Percentiles rank a stretch among this genome's conserved stretches.
phyloP scores from a whole-genome alignment of 2,888 invertebrate species.

The Stenodema calcarata region DNA sequence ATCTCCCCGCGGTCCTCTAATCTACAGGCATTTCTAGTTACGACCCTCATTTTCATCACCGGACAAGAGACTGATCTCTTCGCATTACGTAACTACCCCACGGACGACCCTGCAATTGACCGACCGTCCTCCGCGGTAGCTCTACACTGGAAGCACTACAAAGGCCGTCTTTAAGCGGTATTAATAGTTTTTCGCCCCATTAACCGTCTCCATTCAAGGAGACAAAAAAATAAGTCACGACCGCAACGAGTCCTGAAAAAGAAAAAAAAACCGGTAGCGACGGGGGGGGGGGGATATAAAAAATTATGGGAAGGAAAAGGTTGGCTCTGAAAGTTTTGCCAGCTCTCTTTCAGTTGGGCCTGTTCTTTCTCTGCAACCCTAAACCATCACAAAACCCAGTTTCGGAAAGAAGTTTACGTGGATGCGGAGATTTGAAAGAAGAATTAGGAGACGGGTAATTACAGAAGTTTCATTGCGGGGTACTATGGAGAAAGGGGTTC shows the following conservation, averaged over 20 bases:
- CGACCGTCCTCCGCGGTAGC: neutral
- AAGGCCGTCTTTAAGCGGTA: slow-evolving; percentile 18
- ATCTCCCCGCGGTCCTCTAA: too few relatives aligned
- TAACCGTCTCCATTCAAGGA: slow-evolving; percentile 3
- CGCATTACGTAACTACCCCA: neutral
- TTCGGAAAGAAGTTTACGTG: neutral
- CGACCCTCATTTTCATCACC: neutral
- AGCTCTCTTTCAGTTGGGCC: neutral
- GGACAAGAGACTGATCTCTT: neutral
- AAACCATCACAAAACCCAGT: slow-evolving; percentile 3
- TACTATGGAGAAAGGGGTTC: neutral
- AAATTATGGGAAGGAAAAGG: neutral
- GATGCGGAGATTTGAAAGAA: neutral
- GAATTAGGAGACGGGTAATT: slow-evolving; percentile 16
- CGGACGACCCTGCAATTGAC: neutral
- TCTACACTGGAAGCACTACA: neutral
- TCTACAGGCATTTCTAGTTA: neutral
- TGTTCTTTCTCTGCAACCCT: neutral
- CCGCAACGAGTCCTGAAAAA: neutral
- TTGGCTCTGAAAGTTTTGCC: neutral
- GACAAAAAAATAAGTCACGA: neutral
- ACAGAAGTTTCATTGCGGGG: slow-evolving; percentile 5
- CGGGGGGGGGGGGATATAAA: neutral
- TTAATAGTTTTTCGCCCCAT: slow-evolving; percentile 36
- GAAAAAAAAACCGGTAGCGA: too few relatives aligned